phyloP scores from a whole-genome alignment of 2,797 vertebrate species.

The Ispidina lecontei region DNA sequence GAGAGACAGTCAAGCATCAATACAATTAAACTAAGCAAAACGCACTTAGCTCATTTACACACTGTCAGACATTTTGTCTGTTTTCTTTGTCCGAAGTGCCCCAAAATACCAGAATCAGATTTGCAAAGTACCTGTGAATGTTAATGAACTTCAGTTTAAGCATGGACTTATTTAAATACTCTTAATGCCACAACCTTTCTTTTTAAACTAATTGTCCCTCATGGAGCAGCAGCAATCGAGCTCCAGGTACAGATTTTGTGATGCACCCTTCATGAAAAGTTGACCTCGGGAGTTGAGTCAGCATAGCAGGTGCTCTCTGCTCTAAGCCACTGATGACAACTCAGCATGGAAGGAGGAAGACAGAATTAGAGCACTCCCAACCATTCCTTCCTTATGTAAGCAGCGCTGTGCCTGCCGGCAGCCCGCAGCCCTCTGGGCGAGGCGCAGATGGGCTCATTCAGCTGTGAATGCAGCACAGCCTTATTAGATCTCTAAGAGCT shows the following conservation, averaged over 20 bases:
- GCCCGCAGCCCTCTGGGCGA: not conserved
- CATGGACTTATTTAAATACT: not conserved
- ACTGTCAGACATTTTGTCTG: not conserved
- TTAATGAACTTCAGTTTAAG: not conserved
- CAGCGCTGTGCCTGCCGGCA: not conserved
- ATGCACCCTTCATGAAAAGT: not conserved
- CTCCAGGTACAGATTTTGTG: not conserved
- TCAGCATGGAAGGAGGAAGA: not conserved
- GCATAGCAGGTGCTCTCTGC: constrained; percentile 47
- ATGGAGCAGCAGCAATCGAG: not conserved
- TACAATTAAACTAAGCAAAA: not conserved
- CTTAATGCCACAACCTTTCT: not conserved
- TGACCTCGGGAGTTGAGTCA: not conserved
- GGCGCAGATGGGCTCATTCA: constrained; percentile 27
- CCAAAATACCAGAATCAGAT: not conserved
- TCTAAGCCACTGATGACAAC: not conserved
- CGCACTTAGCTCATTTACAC: not conserved
- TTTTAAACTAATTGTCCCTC: not conserved
- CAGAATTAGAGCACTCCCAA: constrained; percentile 30
- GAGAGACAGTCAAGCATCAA: not conserved
- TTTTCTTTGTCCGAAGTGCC: not conserved
- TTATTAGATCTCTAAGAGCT: constrained; percentile 13
- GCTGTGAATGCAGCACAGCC: constrained; percentile 9
- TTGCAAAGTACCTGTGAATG: not conserved
- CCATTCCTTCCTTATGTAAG: constrained; percentile 22